Conservation (phyloP, 2,888 invertebrate species). For the Heteromurus nitidus region DNA sequence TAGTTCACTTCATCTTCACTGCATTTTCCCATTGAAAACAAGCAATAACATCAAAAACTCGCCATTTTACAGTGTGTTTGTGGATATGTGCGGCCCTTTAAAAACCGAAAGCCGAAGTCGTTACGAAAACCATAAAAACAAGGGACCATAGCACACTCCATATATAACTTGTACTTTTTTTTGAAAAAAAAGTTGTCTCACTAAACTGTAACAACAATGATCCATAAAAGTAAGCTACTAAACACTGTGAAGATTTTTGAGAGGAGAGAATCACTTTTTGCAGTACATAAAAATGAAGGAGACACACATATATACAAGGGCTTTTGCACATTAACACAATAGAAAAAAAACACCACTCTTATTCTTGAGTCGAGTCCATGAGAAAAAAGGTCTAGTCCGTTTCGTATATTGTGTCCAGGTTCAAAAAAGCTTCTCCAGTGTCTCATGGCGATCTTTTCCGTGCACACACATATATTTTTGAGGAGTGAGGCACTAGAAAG, state of each 20-base stretch:
- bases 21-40: neutral
- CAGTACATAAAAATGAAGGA: slow-evolving; percentile 28
- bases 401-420: neutral
- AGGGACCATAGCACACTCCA: neutral
- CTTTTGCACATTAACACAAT: slow-evolving; percentile 18
- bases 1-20: neutral
- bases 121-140: neutral
- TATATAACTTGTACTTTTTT: too few species aligned
- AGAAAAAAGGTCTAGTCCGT: neutral
- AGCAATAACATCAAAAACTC: too few species aligned
- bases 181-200: too few species aligned
- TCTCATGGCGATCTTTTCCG: too few species aligned
- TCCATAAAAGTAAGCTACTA: neutral
- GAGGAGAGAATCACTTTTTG: neutral
- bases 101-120: slow-evolving; percentile 4
- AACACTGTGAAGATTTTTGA: neutral
- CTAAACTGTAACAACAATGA: slow-evolving; percentile 7
- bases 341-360: neutral
- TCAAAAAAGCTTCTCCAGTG: too few species aligned
- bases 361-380: neutral
- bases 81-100: too few species aligned
- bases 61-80: too few species aligned
- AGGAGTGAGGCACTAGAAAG: neutral
- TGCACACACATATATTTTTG: neutral
- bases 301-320: too few species aligned